A percentile compares a stretch with the other conserved stretches of the same genome.
Evolutionary conservation across 2,113 vertebrate genomes (phyloP).

Genomic region (Ctenomys sociabilis): DNA sequence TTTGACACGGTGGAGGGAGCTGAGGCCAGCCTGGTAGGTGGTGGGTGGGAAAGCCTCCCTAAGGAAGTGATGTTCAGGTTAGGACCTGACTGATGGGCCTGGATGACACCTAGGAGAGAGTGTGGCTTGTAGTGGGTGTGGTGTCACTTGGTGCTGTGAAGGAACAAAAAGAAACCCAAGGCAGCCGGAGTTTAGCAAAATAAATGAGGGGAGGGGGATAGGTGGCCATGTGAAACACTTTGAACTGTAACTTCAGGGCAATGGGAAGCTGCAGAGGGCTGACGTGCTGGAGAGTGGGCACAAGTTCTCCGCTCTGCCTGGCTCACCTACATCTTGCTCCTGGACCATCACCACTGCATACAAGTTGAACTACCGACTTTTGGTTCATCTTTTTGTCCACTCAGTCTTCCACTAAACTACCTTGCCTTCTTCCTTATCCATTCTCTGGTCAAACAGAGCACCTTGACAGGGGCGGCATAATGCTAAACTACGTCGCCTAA

Average conservation of each 20-base stretch:
- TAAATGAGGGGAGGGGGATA: not conserved
- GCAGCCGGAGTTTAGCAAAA: not conserved
- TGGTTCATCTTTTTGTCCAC: not conserved
- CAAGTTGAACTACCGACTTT: not conserved
- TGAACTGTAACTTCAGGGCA: not conserved
- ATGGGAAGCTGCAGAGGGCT: not conserved
- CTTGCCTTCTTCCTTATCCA: not conserved
- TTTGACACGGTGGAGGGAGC: not conserved
- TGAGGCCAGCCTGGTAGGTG: not conserved
- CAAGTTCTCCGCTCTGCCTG: not conserved
- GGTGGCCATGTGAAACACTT: not conserved
- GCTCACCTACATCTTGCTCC: not conserved
- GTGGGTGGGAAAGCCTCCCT: not conserved
- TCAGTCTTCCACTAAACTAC: not conserved
- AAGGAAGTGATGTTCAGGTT: not conserved
- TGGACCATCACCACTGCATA: rapidly evolving
- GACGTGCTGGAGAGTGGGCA: not conserved
- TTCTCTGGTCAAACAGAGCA: not conserved
- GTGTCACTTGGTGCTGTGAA: not conserved
- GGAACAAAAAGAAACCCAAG: not conserved
- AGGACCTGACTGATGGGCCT: not conserved
- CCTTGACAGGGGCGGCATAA: not conserved
- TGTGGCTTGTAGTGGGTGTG: not conserved
- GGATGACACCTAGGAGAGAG: not conserved
- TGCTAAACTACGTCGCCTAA: not conserved